phyloP scores from a whole-genome alignment of 2,888 invertebrate genomes.

The Achlya flavicornis region DNA sequence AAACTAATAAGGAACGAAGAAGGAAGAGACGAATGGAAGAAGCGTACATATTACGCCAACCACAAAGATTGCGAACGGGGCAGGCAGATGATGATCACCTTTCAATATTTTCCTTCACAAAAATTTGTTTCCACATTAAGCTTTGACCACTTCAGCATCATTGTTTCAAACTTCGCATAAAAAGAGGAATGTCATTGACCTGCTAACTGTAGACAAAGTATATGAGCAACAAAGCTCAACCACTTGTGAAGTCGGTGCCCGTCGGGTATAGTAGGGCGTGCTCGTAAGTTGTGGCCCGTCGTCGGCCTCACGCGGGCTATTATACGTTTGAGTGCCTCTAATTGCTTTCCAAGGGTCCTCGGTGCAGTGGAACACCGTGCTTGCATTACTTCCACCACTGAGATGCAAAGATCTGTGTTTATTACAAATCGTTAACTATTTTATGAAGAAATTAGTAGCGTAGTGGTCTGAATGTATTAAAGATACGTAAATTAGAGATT shows the following conservation, averaged over 20 bases:
- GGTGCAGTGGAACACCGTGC: constrained; percentile 25
- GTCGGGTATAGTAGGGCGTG: neutral
- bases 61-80: too few relatives aligned
- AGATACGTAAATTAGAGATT: too few relatives aligned
- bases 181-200: constrained; percentile 5
- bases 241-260: constrained; percentile 3
- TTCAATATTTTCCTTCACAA: neutral
- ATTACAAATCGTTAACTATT: neutral
- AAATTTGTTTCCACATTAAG: neutral
- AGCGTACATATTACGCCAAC: too few relatives aligned
- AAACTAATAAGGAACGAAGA: too few relatives aligned
- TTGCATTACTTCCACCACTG: constrained; percentile 29
- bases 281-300: neutral
- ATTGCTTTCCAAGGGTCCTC: constrained; percentile 43
- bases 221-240: constrained; percentile 6
- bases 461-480: neutral
- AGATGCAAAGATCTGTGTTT: neutral
- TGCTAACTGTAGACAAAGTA: constrained; percentile 2
- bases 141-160: neutral
- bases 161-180: constrained; percentile 14
- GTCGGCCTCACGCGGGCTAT: constrained; percentile 29
- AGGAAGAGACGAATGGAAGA: too few relatives aligned
- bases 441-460: neutral
- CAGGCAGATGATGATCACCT: too few relatives aligned
- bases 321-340: constrained; percentile 51